Conservation (phyloP, 2,797 vertebrate genomes). For the Hippopotamyrus pictus region DNA sequence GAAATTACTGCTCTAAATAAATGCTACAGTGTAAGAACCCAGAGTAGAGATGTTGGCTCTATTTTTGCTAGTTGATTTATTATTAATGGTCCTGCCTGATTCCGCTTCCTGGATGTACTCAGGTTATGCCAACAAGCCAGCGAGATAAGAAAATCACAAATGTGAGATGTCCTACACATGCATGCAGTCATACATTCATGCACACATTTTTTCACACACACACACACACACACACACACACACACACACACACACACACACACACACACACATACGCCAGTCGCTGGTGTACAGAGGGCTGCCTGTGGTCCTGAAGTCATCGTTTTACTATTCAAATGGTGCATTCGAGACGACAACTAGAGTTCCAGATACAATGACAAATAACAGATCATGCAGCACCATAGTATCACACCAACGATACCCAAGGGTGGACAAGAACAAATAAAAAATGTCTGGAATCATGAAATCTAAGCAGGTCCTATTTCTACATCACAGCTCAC, state of each 20-base stretch:
- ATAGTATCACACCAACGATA: background rate
- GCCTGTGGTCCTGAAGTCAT: background rate
- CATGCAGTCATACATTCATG: background rate
- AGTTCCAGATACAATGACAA: background rate
- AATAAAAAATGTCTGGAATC: background rate
- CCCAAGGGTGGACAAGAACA: background rate
- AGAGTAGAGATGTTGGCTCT: background rate
- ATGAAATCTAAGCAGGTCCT: background rate
- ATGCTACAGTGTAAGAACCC: background rate
- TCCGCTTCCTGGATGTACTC: background rate
- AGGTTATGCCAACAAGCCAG: background rate
- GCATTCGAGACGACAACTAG: background rate
- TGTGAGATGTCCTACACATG: background rate
- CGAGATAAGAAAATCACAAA: background rate
- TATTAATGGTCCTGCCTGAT: background rate
- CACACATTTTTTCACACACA: background rate
- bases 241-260: background rate
- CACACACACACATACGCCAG: background rate
- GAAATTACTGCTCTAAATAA: background rate
- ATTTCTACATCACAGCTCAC: background rate
- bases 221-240: background rate
- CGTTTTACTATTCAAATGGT: background rate
- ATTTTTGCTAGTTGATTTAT: constrained; percentile 3
- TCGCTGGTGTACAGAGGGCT: background rate
- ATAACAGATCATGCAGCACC: background rate